A percentile compares a stretch with the other conserved stretches of the same genome.
Conservation (phyloP, 2,113 vertebrate species). For the Phylloscopus trochilus region DNA sequence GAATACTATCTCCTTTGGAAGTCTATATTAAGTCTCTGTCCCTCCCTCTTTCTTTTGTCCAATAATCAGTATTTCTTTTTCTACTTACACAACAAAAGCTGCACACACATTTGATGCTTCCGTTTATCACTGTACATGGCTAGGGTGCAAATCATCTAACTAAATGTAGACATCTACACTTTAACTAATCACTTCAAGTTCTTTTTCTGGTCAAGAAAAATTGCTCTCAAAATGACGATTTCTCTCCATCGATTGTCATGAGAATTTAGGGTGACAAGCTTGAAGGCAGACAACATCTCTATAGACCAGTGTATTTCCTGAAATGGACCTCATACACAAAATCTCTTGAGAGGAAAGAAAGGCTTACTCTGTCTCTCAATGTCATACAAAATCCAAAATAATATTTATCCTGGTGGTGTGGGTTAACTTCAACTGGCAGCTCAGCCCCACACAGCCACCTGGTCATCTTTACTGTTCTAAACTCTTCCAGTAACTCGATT, state of each 20-base stretch:
- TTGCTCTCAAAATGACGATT: not conserved
- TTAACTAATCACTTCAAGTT: not conserved
- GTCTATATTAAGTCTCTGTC: not conserved
- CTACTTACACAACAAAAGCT: not conserved
- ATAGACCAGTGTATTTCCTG: not conserved
- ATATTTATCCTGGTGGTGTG: not conserved
- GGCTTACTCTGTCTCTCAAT: not conserved
- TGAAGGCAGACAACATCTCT: not conserved
- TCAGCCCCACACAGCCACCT: not conserved
- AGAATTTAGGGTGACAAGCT: not conserved
- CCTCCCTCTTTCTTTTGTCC: not conserved
- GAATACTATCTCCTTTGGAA: not conserved
- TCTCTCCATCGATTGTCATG: not conserved
- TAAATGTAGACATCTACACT: not conserved
- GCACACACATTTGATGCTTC: not conserved
- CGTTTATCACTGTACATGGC: not conserved
- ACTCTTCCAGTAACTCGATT: not conserved
- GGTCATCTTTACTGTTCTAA: not conserved
- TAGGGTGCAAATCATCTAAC: not conserved
- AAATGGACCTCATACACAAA: not conserved
- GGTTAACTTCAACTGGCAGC: rapidly evolving
- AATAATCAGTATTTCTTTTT: not conserved
- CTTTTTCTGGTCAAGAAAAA: not conserved
- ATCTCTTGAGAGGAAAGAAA: not conserved
- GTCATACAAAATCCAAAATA: not conserved